Base-by-base conservation (phyloP, 2,797 vertebrate genomes). In the Epinephelus awoara region DNA sequence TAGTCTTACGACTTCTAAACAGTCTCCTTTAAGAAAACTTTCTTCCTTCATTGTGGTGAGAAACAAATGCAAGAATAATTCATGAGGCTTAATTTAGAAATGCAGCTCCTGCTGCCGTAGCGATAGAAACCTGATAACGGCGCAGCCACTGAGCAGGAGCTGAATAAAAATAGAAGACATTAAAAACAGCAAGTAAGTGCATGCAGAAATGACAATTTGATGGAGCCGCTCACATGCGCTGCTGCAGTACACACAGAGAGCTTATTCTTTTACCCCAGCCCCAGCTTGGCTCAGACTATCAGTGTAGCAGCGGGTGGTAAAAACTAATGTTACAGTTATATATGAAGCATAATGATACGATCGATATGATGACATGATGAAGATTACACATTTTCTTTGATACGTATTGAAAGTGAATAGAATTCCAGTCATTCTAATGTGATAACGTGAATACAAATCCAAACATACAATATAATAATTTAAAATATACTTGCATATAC, bases 31-130 rank as follows among this genome's bases (percentile, higher is more conserved):
- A 68, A 80, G 49, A 77, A 51, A 85, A 79, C 2, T 47, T 75
- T 62, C 58, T 65, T 38, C 56, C 54, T 66, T 69, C 79, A 62
- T 11, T 75, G 69, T 40, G 15, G 68, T 6, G 49, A 65, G 52
- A 70, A 85, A 77, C 61, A 75, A 81, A 23, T 38, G 62, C 34
- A 51, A 71, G 85, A 91, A 91, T 93, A 88, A 92, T 93, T 89
- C 82, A 93, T 88, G 77, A 88, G 77, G 83, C 77, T 91, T 91
- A 85, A 92, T 92, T 91, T 91, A 88, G 87, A 89, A 87, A 84
- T 47, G 82, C 74, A 59, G 68, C 80, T 80, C 44, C 38, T 72
- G 66, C 82, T 61, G 86, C 87, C 1, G 21, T 19, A 6, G 46
- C 59, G 2, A 86, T 79, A 72, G 82, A 84, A 85, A 78, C 74